Percentiles rank a stretch among this genome's conserved stretches.
phyloP scores from a whole-genome alignment of 1,140 invertebrate species.

The Drosophila serrata region DNA sequence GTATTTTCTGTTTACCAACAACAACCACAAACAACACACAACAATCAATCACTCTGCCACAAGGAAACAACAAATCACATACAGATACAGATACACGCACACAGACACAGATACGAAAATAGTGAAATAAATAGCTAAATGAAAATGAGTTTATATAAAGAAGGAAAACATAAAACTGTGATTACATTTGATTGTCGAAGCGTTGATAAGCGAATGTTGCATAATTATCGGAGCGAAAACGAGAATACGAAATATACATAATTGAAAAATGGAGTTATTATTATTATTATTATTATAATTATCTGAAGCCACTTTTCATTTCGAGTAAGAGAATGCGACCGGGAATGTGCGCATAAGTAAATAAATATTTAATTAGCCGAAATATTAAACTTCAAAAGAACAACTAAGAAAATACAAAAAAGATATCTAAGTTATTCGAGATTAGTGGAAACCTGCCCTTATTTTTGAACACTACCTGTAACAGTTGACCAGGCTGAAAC shows the following conservation, averaged over 20 bases:
- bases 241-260: constrained; percentile 45
- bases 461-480: constrained; percentile 44
- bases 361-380: constrained; percentile 83
- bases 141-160: constrained; percentile 83
- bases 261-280: constrained; percentile 49
- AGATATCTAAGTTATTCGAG: constrained; percentile 54
- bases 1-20: constrained; percentile 50
- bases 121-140: constrained; percentile 84
- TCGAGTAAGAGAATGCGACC: constrained; percentile 37
- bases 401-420: constrained; percentile 62
- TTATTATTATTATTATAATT: constrained; percentile 48
- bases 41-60: constrained; percentile 38
- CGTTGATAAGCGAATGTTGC: constrained; percentile 72
- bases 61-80: constrained; percentile 38
- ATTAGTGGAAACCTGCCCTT: constrained; percentile 37
- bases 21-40: constrained; percentile 15
- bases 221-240: constrained; percentile 64
- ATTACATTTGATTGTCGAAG: constrained; percentile 80
- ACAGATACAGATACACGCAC: constrained; percentile 35
- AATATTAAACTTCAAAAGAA: constrained; percentile 83
- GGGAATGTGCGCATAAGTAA: constrained; percentile 50
- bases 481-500: constrained; percentile 37
- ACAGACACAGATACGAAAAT: constrained; percentile 61
- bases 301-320: constrained; percentile 63
- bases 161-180: constrained; percentile 85